Evolutionary conservation across 1,140 invertebrate genomes (phyloP), one percentile per base, ranked within the genome.

Genomic region (Diorhabda sublineata): DNA sequence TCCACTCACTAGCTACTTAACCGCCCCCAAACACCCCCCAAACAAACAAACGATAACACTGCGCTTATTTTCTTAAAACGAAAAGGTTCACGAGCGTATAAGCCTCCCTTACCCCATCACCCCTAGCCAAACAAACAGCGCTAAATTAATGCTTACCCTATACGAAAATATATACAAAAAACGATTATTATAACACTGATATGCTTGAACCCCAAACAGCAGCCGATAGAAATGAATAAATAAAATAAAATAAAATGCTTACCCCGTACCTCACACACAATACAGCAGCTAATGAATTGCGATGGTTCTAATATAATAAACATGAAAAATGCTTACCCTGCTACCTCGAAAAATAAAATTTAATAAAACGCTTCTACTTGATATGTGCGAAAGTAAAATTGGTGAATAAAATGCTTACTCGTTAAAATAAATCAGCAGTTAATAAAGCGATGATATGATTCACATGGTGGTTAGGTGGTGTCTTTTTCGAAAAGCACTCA

Each of bases 41-140:
- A 26, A 26, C 26, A n/a, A 45, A 65, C 61, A 70, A 63, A 69
- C 67, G 68, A 71, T 68, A 67, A 66, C 71, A 61, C n/a, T 61
- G 61, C 41, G 67, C 67, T 64, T 68, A 11, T 56, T 66, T 26
- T 26, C 26, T 26, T 26, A 26, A 26, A 26, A 26, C 67, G 58
- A 70, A 66, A 47, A 58, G 70, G 73, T 74, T 71, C 69, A 74
- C 73, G 59, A 71, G 67, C 69, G 69, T 68, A 44, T 47, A 45
- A 52, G 42, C 65, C 44, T 58, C 43, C 52, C n/a, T 26, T 60
- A 26, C 65, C 65, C 58, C 57, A 11, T 9, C 9, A 42, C 64
- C 41, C 64, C 58, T 66, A 66, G 4, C 56, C 56, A 57, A 52
- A 43, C 43, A 66, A 41, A 52, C n/a, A 64, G 5, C 11, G 5